Conservation (phyloP, 2,797 vertebrate genomes). For the Enteromius argenteus region DNA sequence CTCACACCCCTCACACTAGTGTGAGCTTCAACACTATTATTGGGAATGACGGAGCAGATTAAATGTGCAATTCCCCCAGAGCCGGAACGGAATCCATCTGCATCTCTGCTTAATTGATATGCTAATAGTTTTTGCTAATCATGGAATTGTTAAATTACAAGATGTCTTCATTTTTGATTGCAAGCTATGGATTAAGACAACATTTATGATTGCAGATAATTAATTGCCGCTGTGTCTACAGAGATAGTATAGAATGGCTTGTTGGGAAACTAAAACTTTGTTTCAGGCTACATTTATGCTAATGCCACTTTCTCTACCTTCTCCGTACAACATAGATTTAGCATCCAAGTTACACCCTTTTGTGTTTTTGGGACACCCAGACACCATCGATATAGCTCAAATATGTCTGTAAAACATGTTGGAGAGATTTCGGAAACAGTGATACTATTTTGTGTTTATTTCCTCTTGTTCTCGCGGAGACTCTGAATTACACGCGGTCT, state of each 20-base stretch:
- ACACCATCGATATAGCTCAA: background rate
- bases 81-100: constrained; percentile 79
- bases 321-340: background rate
- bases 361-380: background rate
- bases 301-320: background rate
- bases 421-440: constrained; percentile 30
- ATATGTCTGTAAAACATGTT: constrained; percentile 14
- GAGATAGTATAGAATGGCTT: background rate
- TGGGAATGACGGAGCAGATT: constrained; percentile 88
- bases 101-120: constrained; percentile 85
- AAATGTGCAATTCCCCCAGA: constrained; percentile 84
- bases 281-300: constrained; percentile 12
- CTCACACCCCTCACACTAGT: constrained; percentile 78
- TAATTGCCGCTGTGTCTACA: background rate
- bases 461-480: constrained; percentile 18
- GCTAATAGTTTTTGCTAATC: constrained; percentile 72
- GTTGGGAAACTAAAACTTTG: background rate
- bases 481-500: constrained; percentile 58
- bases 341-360: background rate
- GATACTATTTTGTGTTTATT: constrained; percentile 41
- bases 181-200: constrained; percentile 75
- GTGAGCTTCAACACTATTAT: constrained; percentile 80
- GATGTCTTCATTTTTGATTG: constrained; percentile 75
- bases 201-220: constrained; percentile 65
- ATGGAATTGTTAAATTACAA: constrained; percentile 79